Conservation (phyloP, 2,113 vertebrate species). For the Martes martes region DNA sequence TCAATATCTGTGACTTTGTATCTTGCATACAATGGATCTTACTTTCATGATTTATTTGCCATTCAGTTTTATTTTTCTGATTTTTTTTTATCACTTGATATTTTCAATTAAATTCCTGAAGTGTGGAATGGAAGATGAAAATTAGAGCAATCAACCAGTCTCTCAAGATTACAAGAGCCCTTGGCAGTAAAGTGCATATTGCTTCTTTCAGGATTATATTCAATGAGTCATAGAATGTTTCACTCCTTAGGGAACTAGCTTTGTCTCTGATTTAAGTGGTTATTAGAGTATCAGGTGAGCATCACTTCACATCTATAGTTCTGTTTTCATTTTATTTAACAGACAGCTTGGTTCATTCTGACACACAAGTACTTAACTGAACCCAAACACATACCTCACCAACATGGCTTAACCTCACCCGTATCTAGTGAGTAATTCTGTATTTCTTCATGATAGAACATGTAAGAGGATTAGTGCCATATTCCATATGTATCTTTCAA, state of each 20-base stretch:
- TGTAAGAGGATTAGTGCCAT: neutral
- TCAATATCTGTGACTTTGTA: neutral
- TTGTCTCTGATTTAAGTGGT: neutral
- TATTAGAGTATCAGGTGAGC: neutral
- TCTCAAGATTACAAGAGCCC: neutral
- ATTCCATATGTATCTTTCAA: neutral
- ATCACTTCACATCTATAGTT: neutral
- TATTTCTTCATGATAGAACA: neutral
- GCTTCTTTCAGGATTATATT: neutral
- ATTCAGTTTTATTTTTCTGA: neutral
- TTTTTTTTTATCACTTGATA: neutral
- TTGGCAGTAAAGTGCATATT: neutral
- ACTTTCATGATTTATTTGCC: neutral
- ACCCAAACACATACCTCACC: neutral
- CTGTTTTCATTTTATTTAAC: neutral
- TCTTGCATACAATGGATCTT: neutral
- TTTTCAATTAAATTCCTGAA: conserved; percentile 37
- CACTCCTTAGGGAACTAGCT: neutral
- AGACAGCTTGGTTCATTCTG: neutral
- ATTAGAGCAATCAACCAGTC: neutral
- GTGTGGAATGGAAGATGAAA: neutral
- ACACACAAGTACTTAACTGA: neutral
- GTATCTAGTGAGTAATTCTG: neutral
- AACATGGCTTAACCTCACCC: neutral
- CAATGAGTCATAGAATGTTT: neutral